Evolutionary conservation across 2,113 vertebrate species (phyloP).

Genomic region (Rhipidura dahli): DNA sequence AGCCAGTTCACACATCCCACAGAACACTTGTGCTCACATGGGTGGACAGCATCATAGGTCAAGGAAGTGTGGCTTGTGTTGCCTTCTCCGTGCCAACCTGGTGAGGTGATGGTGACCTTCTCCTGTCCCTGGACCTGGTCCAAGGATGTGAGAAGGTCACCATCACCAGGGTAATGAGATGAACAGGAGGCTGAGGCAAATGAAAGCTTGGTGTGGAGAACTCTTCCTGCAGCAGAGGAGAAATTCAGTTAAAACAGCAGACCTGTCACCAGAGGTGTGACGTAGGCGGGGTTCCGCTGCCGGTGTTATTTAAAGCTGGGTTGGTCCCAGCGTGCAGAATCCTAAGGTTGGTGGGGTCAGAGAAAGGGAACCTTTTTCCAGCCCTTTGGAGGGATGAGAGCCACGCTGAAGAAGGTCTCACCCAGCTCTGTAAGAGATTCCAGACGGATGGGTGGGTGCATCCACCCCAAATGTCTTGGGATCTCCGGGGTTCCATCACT

Average conservation of each 20-base stretch:
- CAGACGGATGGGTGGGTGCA: neutral
- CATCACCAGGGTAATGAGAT: neutral
- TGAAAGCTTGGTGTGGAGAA: neutral
- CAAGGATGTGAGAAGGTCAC: neutral
- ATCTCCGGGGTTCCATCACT: neutral
- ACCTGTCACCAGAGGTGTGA: neutral
- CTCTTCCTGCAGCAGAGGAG: neutral
- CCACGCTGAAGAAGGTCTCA: neutral
- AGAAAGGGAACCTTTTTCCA: neutral
- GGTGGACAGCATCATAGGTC: conserved; percentile 9
- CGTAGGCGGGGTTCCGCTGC: neutral
- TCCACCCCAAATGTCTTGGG: neutral
- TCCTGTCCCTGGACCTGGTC: neutral
- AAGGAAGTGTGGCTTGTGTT: neutral
- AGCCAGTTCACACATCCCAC: conserved; percentile 6
- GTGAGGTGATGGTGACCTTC: neutral
- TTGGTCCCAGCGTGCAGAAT: neutral
- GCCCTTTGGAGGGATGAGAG: neutral
- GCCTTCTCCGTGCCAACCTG: neutral
- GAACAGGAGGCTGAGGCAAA: neutral
- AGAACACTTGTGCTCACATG: neutral
- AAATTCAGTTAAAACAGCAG: neutral
- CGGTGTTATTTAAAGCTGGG: neutral
- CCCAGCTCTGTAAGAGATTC: rapidly evolving
- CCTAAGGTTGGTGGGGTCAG: neutral